Conservation (phyloP, 2,113 vertebrate genomes). For the Ciconia maguari region DNA sequence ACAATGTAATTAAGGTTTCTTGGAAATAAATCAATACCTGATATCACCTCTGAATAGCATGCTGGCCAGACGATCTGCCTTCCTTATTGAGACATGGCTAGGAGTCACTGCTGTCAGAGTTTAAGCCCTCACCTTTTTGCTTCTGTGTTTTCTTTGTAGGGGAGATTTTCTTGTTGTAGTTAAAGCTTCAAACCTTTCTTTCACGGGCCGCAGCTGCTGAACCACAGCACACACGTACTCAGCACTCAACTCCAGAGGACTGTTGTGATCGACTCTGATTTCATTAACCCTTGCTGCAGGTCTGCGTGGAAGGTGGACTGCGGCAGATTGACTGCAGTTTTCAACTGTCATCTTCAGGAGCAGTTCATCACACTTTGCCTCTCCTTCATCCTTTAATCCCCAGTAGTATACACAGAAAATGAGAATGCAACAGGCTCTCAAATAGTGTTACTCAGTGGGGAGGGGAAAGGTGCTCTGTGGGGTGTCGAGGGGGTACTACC, state of each 20-base stretch:
- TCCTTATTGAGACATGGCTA: neutral
- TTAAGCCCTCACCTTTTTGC: neutral
- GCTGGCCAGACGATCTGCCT: neutral
- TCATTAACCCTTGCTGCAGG: neutral
- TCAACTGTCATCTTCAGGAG: neutral
- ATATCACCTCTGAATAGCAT: neutral
- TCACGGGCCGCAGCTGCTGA: neutral
- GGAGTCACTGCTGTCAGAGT: neutral
- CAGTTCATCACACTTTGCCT: neutral
- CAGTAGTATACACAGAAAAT: neutral
- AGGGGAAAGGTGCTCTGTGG: accelerated
- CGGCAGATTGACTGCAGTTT: neutral
- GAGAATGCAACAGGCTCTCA: neutral
- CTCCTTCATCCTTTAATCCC: neutral
- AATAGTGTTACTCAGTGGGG: neutral
- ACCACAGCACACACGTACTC: neutral
- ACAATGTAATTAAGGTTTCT: constrained; percentile 28
- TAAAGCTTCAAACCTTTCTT: neutral
- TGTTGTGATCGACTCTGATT: neutral
- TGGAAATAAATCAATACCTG: constrained; percentile 47
- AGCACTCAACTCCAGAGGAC: neutral
- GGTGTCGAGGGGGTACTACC: accelerated
- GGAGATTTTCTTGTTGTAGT: neutral
- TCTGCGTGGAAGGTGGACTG: neutral
- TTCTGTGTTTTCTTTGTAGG: neutral